Evolutionary conservation across 2,888 invertebrate genomes (phyloP), one percentile per base, ranked within the genome.

Genomic region (Melanotus villosus): DNA sequence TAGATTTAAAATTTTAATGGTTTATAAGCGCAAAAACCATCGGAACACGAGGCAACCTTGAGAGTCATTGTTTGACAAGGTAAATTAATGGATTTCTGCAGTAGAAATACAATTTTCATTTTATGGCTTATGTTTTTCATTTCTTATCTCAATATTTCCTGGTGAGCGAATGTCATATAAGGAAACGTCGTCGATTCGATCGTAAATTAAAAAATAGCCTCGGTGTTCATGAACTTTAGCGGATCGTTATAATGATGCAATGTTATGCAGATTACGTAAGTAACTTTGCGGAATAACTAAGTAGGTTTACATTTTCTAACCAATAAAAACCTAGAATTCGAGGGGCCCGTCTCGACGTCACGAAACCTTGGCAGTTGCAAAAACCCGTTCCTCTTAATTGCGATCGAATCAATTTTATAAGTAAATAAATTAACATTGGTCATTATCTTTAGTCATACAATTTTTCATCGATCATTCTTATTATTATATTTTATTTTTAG

Each of bases 21-120:
- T 34, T 18, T 32, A 5, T 5, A 41, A 16, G 5, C 4, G 16
- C 16, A 41, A 41, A 41, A 41, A 41, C 2, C 9, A 18, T 3
- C 7, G 14, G 14, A 41, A 41, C 12, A 41, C 18, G 18, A 16
- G 14, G 18, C 16, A 52, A 52, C 30, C 52, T 52, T 52, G 32
- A 52, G 21, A 52, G 16, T 52, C 52, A 52, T 52, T 52, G 52
- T 52, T 52, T 30, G 10, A n/a, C 52, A 52, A 52, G 32, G 52
- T 3, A n/a, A 34, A 32, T 47, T 6, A n/a, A 23, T 47, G 14
- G 5, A 38, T 12, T 14, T 10, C 26, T 26, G 26, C 26, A 26
- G 3, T 26, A 3, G 26, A 3, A 7, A 26, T 7, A 3, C 26
- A 26, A 26, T 12, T 12, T 38, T 38, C 38, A 38, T 38, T 38